Evolutionary conservation across 1,140 invertebrate genomes (phyloP).

Genomic region (Drosophila arizonae): DNA sequence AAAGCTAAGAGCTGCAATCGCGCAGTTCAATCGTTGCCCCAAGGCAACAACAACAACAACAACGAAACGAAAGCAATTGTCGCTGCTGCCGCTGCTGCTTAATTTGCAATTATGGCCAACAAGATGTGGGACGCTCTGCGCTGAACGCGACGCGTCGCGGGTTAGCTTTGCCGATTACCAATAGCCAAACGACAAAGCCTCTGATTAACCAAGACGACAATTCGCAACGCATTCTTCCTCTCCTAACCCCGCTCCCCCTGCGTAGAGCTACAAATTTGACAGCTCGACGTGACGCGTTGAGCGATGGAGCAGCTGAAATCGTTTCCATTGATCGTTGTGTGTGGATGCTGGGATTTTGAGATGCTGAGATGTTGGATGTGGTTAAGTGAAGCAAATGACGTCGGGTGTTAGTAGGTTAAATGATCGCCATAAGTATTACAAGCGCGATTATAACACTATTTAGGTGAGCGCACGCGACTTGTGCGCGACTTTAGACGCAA

Average conservation of each 20-base stretch:
- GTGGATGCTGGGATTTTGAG: slow-evolving; percentile 1
- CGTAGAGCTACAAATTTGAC: slow-evolving; percentile 16
- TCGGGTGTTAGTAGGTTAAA: slow-evolving; percentile 72
- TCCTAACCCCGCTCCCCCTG: slow-evolving; percentile 16
- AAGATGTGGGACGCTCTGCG: slow-evolving; percentile 28
- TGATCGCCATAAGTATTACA: slow-evolving; percentile 38
- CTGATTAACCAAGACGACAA: slow-evolving; percentile 27
- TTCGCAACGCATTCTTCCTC: slow-evolving; percentile 62
- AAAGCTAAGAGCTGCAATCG: slow-evolving; percentile 27
- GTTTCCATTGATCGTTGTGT: slow-evolving; percentile 23
- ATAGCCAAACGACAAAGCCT: slow-evolving; percentile 1
- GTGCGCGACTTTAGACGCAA: slow-evolving; percentile 10
- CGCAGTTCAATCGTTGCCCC: slow-evolving; percentile 33
- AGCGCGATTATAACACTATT: slow-evolving; percentile 28
- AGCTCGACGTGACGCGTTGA: slow-evolving; percentile 49
- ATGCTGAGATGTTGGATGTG: slow-evolving; percentile 5
- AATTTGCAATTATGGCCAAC: slow-evolving; percentile 44
- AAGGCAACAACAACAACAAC: slow-evolving; percentile 34
- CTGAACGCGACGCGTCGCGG: not conserved
- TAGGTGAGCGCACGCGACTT: slow-evolving; percentile 28
- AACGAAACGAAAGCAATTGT: not conserved
- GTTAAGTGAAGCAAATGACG: slow-evolving; percentile 42
- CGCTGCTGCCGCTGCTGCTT: slow-evolving; percentile 30
- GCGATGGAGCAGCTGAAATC: slow-evolving; percentile 34
- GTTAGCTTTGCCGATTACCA: slow-evolving; percentile 1